phyloP scores from a whole-genome alignment of 2,113 vertebrate genomes.

The Oreochromis spilurus region DNA sequence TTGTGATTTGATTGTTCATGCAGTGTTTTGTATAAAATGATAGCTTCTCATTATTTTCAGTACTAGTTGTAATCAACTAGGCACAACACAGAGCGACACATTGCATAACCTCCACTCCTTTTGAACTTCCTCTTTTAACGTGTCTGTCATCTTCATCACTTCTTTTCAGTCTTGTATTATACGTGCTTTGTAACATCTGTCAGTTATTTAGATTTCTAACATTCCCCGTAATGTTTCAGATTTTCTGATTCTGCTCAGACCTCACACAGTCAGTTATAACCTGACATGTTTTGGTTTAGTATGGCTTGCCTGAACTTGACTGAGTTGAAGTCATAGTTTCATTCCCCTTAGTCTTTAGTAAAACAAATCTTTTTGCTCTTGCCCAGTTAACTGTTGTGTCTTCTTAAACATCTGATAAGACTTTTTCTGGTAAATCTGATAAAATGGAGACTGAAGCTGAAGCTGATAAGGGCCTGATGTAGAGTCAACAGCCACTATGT shows the following conservation, averaged over 20 bases:
- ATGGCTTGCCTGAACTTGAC: not conserved
- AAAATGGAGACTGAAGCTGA: not conserved
- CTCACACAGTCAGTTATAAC: not conserved
- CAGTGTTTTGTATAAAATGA: not conserved
- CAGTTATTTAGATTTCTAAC: not conserved
- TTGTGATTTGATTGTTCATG: not conserved
- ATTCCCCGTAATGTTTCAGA: not conserved
- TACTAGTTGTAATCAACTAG: not conserved
- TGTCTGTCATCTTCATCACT: not conserved
- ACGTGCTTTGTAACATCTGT: not conserved
- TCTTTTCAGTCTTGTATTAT: not conserved
- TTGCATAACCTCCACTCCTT: constrained; percentile 34
- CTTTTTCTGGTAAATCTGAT: not conserved
- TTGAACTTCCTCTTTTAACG: constrained; percentile 60
- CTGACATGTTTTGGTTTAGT: not conserved
- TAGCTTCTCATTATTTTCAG: not conserved
- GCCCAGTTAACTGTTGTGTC: not conserved
- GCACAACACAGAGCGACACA: not conserved
- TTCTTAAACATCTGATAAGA: not conserved
- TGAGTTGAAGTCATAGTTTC: not conserved
- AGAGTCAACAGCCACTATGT: not conserved
- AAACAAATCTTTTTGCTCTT: not conserved
- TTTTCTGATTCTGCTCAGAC: not conserved
- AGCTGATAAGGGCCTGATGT: not conserved
- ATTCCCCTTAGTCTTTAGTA: not conserved